These are phyloP conservation scores for Hyperopisus bebe DNA, from an alignment of 2,113 vertebrate genomes.

Conservation along the genomic window DNA sequence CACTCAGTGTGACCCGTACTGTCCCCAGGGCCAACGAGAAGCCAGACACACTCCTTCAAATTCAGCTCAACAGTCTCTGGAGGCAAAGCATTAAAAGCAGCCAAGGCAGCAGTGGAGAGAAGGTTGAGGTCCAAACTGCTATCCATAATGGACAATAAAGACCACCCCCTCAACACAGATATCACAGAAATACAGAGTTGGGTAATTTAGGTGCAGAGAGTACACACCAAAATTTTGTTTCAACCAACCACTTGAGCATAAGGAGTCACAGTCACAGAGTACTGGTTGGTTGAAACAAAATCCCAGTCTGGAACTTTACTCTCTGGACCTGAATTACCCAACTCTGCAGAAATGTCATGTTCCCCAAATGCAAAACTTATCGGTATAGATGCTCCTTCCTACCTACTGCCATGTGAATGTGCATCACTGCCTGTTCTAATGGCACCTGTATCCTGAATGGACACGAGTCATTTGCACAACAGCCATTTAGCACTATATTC, in stretches of 20 bases:
- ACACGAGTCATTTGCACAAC: background rate
- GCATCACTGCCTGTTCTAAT: background rate
- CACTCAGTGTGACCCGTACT: background rate
- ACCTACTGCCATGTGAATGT: background rate
- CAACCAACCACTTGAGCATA: too few species aligned
- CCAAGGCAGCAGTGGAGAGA: background rate
- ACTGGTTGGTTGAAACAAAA: too few species aligned
- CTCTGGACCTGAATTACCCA: too few species aligned
- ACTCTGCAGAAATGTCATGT: background rate
- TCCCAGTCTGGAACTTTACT: too few species aligned
- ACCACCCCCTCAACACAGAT: background rate
- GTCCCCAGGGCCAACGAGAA: background rate
- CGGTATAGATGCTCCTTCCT: background rate
- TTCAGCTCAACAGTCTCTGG: background rate
- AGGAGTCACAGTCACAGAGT: too few species aligned
- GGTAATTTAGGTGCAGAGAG: too few species aligned
- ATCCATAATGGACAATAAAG: background rate
- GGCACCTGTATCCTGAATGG: background rate
- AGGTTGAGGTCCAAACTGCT: background rate
- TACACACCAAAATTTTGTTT: too few species aligned
- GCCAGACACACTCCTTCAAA: background rate
- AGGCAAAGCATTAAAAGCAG: background rate
- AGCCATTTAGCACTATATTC: background rate
- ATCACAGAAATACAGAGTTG: background rate
- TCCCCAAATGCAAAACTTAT: background rate